A percentile compares a stretch with the other conserved stretches of the same genome.
Conservation (phyloP, 2,888 invertebrate genomes). For the Chaetogeoica ovagalla region DNA sequence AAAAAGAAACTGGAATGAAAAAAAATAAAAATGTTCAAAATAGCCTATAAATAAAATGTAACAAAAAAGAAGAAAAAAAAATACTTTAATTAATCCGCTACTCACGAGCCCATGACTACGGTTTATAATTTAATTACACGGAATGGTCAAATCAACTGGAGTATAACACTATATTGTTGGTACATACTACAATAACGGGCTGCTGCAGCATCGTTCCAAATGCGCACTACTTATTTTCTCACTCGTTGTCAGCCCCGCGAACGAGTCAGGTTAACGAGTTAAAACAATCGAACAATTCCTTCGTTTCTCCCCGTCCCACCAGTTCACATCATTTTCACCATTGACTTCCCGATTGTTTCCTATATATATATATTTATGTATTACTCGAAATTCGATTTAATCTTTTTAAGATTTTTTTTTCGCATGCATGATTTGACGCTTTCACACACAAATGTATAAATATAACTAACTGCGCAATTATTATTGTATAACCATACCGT, state of each 20-base stretch:
- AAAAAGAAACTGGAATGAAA: neutral
- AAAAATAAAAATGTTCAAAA: neutral
- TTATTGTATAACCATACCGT: too few species aligned
- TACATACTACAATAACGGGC: constrained; percentile 16
- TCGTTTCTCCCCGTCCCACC: constrained; percentile 3
- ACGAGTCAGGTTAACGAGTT: neutral
- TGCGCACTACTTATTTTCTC: neutral
- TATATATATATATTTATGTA: neutral
- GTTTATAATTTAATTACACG: constrained; percentile 40
- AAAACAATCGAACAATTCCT: neutral
- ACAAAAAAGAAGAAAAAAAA: neutral
- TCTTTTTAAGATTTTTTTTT: neutral
- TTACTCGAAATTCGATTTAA: neutral
- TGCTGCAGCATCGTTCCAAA: neutral
- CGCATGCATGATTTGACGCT: neutral
- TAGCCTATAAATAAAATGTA: neutral
- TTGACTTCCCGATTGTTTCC: neutral
- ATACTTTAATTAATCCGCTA: neutral
- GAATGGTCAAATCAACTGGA: constrained; percentile 21
- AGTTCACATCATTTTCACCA: neutral
- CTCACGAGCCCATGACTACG: constrained; percentile 22
- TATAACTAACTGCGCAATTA: too few species aligned
- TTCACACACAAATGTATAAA: too few species aligned
- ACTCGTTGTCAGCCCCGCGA: neutral
- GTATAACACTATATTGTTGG: neutral